Evolutionary conservation across 35 echinoderm and acorn worm species (phyloP).

Genomic region (Chiridota heheva): DNA sequence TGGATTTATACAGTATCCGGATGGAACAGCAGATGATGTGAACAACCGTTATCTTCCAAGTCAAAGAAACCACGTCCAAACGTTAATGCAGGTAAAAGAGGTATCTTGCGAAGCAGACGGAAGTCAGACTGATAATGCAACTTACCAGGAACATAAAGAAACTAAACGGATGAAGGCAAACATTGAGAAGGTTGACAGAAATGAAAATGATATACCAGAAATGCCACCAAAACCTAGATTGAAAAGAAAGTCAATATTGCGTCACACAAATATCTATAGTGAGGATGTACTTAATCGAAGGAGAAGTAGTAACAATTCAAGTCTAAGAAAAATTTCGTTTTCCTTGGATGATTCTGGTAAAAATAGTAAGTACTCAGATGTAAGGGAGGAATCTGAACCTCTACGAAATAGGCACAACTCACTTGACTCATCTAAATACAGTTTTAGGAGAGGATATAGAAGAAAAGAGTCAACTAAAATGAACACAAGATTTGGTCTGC

Average conservation of each 20-base stretch:
- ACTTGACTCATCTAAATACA: conserved; percentile 24
- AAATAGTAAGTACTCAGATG: conserved; percentile 45
- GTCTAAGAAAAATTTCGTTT: conserved; percentile 59
- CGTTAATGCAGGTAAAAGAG: conserved; percentile 41
- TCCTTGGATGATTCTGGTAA: conserved; percentile 53
- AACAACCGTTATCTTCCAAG: conserved; percentile 26
- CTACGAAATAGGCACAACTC: conserved; percentile 53
- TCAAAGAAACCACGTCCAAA: conserved; percentile 37
- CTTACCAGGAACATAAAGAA: conserved; percentile 7
- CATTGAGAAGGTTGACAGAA: not conserved
- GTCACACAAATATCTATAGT: conserved; percentile 31
- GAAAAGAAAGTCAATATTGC: conserved; percentile 38
- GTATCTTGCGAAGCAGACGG: conserved; percentile 28
- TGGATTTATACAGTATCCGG: conserved; percentile 60
- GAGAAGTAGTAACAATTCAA: not conserved
- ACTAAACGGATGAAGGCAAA: conserved; percentile 22
- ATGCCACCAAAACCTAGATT: conserved; percentile 22
- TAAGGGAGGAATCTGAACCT: conserved; percentile 55
- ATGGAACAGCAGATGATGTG: conserved; percentile 36
- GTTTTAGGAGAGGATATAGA: conserved; percentile 23
- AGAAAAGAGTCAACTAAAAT: too few species aligned
- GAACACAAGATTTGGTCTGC: conserved; percentile 35
- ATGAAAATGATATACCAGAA: conserved; percentile 32
- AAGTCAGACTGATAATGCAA: conserved; percentile 13
- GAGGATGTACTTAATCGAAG: conserved; percentile 17